phyloP scores from a whole-genome alignment of 35 echinoderm and acorn worm genomes.

The Stichopus chloronotus region DNA sequence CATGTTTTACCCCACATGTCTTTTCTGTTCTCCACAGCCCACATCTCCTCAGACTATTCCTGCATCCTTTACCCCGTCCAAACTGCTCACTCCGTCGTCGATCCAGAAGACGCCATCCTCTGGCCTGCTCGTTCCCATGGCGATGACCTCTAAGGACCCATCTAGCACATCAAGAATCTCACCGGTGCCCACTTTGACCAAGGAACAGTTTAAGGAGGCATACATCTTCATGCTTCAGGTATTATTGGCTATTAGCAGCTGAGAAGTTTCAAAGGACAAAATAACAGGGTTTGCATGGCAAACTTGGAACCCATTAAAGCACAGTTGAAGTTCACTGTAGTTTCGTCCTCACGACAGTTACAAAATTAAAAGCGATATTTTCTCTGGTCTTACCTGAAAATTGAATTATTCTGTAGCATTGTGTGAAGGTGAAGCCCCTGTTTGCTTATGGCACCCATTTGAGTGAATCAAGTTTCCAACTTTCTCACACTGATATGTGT shows the following conservation, averaged over 20 bases:
- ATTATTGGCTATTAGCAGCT: neutral
- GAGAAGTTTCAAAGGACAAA: neutral
- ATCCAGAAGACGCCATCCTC: slow-evolving; percentile 59
- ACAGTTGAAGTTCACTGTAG: neutral
- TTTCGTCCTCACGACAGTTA: neutral
- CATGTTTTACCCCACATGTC: neutral
- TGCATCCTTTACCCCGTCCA: slow-evolving; percentile 60
- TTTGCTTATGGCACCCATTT: no score
- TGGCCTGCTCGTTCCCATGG: slow-evolving; percentile 44
- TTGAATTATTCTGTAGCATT: no score
- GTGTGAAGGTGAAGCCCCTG: no score
- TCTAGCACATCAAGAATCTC: neutral
- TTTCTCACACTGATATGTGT: no score
- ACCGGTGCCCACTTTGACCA: slow-evolving; percentile 62
- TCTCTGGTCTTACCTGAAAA: no score
- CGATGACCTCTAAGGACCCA: slow-evolving; percentile 7
- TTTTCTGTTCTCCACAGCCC: slow-evolving; percentile 53
- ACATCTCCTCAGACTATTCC: slow-evolving; percentile 79
- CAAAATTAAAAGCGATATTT: no score
- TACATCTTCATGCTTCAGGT: slow-evolving; percentile 78
- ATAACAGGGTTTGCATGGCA: neutral
- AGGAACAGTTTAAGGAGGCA: slow-evolving; percentile 82
- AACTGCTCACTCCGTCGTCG: slow-evolving; percentile 78
- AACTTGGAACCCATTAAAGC: neutral
- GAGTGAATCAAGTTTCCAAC: no score